Base-by-base conservation (phyloP, 2,113 vertebrate species). In the Pterocles gutturalis region DNA sequence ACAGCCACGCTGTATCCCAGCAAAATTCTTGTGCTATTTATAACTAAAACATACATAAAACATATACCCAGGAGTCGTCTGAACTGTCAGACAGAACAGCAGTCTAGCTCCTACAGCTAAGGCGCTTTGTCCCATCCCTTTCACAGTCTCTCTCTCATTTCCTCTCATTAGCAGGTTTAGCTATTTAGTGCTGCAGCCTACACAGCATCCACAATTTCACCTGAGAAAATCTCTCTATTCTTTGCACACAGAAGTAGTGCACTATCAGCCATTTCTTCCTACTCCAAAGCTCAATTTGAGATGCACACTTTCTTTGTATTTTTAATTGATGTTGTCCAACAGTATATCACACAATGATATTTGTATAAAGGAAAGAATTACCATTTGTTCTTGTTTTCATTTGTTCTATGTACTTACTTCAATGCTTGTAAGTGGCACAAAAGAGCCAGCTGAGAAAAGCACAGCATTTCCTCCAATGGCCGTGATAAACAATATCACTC, bases 21-120 rank as follows among this genome's bases (percentile, higher is more conserved):
- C 48, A 28, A 65, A 65, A 28, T 58, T 81, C n/a, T 51, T 46
- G 55, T 62, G 36, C 38, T 96, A 15, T 89, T 95, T 86, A 29
- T 85, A 81, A 19, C n/a, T 29, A 76, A 53, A n/a, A 10, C 55
- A 70, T 31, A 26, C 64, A 86, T 86, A 86, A 93, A 95, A 92
- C 64, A 83, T 33, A 25, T 11, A 78, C 34, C 38, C 77, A 89
- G 48, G 51, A 78, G 76, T 53, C 48, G 19, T 20, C 46, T 67
- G 79, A 90, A 73, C 53, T 33, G 67, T 29, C 71, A 87, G 89
- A 31, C 33, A 87, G 49, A 87, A 11, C 58, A 90, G 90, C 76
- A 77, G 75, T 13, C 28, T 67, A 75, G 54, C 78, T 61, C 12
- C 60, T 26, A 49, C 33, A 36, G 73, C 66, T 64, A 14, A 57